These are phyloP conservation scores for Pyxicephalus adspersus DNA, from an alignment of 2,113 vertebrate species.

Conservation along the genomic window DNA sequence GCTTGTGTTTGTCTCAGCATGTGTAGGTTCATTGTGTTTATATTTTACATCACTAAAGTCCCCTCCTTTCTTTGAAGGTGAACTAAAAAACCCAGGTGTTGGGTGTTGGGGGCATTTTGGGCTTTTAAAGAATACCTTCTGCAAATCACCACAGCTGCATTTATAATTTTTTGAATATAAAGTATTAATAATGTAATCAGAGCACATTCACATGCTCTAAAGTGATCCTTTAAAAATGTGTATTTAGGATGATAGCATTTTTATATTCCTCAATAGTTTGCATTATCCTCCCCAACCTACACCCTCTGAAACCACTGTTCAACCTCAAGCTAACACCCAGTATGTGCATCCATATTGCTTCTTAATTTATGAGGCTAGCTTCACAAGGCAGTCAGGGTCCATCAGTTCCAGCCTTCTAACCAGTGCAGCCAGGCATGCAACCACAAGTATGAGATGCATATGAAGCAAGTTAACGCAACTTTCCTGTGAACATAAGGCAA, in stretches of 20 bases:
- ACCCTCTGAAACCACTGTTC: conserved; percentile 15
- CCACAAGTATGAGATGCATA: not conserved
- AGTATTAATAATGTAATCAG: no score
- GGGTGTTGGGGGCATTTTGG: no score
- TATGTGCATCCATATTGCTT: not conserved
- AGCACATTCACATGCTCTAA: no score
- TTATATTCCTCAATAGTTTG: not conserved
- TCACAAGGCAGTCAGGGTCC: not conserved
- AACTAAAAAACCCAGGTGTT: no score
- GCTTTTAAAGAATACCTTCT: no score
- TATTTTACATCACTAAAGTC: no score
- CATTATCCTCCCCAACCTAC: not conserved
- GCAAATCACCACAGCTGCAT: no score
- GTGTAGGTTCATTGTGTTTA: no score
- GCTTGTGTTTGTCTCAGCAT: no score
- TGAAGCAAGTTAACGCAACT: not conserved
- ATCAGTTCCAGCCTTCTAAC: conserved; percentile 3
- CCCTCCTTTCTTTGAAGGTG: no score
- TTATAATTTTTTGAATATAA: no score
- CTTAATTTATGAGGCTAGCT: not conserved
- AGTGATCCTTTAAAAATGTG: no score
- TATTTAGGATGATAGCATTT: not conserved
- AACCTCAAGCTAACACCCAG: conserved; percentile 7
- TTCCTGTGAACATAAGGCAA: not conserved
- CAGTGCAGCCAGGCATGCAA: conserved; percentile 13